Evolutionary conservation across 2,797 vertebrate genomes (phyloP).

Genomic region (Muraenolepis orangiensis): DNA sequence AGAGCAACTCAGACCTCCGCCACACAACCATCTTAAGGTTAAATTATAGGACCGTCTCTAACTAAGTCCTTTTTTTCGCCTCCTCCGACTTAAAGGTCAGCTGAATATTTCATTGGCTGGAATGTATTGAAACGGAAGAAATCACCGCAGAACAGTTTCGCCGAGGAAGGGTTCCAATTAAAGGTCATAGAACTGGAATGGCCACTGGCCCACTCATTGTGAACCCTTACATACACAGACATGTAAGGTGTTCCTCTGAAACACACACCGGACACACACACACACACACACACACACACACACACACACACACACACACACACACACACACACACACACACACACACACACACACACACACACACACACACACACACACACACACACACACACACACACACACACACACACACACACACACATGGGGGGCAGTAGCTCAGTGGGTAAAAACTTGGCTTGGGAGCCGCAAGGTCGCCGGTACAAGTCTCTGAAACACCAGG

Average conservation of each 20-base stretch:
- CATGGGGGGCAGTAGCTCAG: too few relatives aligned
- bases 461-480: too few relatives aligned
- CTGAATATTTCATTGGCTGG: slow-evolving; percentile 76
- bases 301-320: slow-evolving; percentile 3
- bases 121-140: slow-evolving; percentile 80
- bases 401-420: not conserved
- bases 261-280: too few relatives aligned
- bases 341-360: slow-evolving; percentile 12
- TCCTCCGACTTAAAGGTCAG: slow-evolving; percentile 77
- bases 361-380: not conserved
- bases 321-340: slow-evolving; percentile 2
- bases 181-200: slow-evolving; percentile 66
- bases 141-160: slow-evolving; percentile 73
- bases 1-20: slow-evolving; percentile 55
- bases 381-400: not conserved
- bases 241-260: too few relatives aligned
- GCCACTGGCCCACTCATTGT: slow-evolving; percentile 37
- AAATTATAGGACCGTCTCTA: slow-evolving; percentile 78
- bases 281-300: slow-evolving; percentile 1
- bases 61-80: slow-evolving; percentile 69
- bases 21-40: slow-evolving; percentile 74
- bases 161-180: slow-evolving; percentile 62
- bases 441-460: too few relatives aligned
- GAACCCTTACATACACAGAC: slow-evolving; percentile 4
- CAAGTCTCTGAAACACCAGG: too few relatives aligned